Percentiles rank a stretch among this genome's conserved stretches.
These are phyloP conservation scores for Onychostruthus taczanowskii DNA, from an alignment of 2,113 vertebrate genomes.

Conservation along the genomic window DNA sequence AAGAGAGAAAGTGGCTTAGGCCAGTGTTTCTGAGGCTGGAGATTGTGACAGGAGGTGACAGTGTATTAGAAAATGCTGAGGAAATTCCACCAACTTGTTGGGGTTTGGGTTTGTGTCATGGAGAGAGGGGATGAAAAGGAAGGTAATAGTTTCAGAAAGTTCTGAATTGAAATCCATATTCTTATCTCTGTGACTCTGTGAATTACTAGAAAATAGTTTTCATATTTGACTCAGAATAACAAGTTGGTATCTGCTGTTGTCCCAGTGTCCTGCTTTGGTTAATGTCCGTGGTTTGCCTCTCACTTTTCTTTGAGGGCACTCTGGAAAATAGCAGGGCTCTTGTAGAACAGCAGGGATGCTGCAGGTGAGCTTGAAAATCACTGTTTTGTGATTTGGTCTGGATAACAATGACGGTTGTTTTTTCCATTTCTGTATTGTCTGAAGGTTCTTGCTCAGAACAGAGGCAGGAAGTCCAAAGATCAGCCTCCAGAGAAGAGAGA, in stretches of 20 bases:
- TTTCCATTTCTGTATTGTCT: not conserved
- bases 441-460: constrained; percentile 73
- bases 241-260: not conserved
- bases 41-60: not conserved
- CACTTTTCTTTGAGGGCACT: not conserved
- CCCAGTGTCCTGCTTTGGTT: not conserved
- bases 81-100: not conserved
- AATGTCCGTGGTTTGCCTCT: not conserved
- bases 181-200: not conserved
- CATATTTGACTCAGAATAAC: not conserved
- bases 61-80: not conserved
- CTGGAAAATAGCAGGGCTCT: not conserved
- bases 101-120: not conserved
- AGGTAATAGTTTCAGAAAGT: not conserved
- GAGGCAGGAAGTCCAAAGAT: constrained; percentile 76
- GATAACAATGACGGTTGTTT: not conserved
- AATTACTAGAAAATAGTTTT: not conserved
- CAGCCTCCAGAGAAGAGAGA: constrained; percentile 41
- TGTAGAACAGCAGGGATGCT: not conserved
- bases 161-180: not conserved
- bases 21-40: not conserved
- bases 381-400: not conserved
- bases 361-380: not conserved
- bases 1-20: not conserved
- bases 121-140: not conserved